Conservation (phyloP, 1,140 invertebrate species). For the Drosophila sechellia region DNA sequence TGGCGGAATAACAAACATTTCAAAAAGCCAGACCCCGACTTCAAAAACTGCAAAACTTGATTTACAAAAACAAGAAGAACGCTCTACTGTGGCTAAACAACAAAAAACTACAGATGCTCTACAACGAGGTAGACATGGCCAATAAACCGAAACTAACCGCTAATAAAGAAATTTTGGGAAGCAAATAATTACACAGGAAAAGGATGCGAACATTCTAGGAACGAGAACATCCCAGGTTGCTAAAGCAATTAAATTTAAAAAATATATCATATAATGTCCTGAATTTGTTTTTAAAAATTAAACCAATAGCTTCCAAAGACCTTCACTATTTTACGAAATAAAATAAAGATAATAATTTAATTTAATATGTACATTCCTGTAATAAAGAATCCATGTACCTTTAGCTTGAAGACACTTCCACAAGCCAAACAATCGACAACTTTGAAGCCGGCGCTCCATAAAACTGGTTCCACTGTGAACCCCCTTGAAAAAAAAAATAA, state of each 20-base stretch:
- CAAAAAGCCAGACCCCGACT: slow-evolving; percentile 41
- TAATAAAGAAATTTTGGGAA: slow-evolving; percentile 10
- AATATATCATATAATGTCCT: too few relatives aligned
- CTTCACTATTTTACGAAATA: too few relatives aligned
- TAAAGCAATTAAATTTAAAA: too few relatives aligned
- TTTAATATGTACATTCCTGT: neutral
- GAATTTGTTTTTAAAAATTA: too few relatives aligned
- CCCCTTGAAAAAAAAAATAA: slow-evolving; percentile 18
- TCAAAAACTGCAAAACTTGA: slow-evolving; percentile 75
- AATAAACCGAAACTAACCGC: slow-evolving; percentile 4
- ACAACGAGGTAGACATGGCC: neutral
- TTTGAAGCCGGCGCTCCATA: slow-evolving; percentile 61
- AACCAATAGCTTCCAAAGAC: too few relatives aligned
- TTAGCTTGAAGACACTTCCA: neutral
- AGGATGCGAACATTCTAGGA: neutral
- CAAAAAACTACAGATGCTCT: slow-evolving; percentile 61
- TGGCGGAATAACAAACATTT: slow-evolving; percentile 76
- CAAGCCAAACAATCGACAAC: slow-evolving; percentile 50
- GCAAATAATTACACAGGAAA: neutral
- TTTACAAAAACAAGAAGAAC: slow-evolving; percentile 61
- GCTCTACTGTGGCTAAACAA: slow-evolving; percentile 7
- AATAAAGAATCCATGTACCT: slow-evolving; percentile 1
- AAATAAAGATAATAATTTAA: neutral
- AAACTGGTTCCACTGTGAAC: slow-evolving; percentile 55
- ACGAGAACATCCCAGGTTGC: neutral